phyloP scores from a whole-genome alignment of 1,140 invertebrate species.

The Lordiphosa clarofinis region DNA sequence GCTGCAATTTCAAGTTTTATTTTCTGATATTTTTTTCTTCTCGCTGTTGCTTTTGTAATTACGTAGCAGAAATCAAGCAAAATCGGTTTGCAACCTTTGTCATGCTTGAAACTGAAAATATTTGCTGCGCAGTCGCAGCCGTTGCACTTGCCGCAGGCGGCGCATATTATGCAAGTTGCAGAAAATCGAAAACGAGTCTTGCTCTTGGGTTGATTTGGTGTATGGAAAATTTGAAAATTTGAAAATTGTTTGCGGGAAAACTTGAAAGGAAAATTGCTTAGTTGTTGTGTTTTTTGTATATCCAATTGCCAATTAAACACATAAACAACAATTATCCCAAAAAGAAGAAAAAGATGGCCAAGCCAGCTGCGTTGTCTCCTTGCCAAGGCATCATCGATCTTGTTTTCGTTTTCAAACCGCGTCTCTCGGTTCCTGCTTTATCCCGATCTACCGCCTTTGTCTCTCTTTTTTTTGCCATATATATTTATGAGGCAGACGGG shows the following conservation, averaged over 20 bases:
- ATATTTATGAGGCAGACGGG: slow-evolving; percentile 62
- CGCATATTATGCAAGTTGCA: slow-evolving; percentile 55
- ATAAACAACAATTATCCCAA: slow-evolving; percentile 49
- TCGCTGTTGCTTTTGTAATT: slow-evolving; percentile 61
- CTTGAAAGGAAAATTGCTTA: slow-evolving; percentile 60
- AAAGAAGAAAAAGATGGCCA: slow-evolving; percentile 28
- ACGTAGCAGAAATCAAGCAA: slow-evolving; percentile 60
- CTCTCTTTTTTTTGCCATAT: slow-evolving; percentile 13
- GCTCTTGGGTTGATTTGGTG: slow-evolving; percentile 17
- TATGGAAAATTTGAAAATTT: slow-evolving; percentile 25
- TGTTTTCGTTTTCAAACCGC: slow-evolving; percentile 70
- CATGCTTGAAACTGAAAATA: slow-evolving; percentile 62
- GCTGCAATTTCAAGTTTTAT: slow-evolving; percentile 55
- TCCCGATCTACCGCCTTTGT: slow-evolving; percentile 25
- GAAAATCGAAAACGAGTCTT: slow-evolving; percentile 10
- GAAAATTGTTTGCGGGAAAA: slow-evolving; percentile 49
- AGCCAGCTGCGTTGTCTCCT: slow-evolving; percentile 58
- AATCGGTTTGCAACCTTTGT: slow-evolving; percentile 61
- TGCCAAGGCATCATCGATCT: slow-evolving; percentile 53
- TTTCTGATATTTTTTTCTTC: slow-evolving; percentile 2
- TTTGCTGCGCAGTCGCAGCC: slow-evolving; percentile 52
- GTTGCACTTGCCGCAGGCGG: slow-evolving; percentile 43
- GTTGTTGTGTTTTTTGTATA: slow-evolving; percentile 31
- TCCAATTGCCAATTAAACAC: slow-evolving; percentile 51
- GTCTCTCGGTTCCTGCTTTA: slow-evolving; percentile 27